These are phyloP conservation scores for Agrochola lota DNA, from an alignment of 2,888 invertebrate species.

Conservation along the genomic window DNA sequence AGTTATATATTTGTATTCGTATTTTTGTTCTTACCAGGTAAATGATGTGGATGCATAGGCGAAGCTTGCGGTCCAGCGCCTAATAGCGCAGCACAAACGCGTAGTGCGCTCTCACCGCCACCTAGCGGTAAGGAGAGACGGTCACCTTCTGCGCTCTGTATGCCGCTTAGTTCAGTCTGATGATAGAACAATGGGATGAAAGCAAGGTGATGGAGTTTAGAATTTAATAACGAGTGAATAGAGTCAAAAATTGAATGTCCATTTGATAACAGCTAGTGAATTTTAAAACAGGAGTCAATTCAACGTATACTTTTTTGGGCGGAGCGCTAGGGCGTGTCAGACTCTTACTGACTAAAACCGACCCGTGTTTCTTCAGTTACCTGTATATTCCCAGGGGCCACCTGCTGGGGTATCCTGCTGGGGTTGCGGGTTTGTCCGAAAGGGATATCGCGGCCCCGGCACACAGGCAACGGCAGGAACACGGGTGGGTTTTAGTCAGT, in stretches of 20 bases:
- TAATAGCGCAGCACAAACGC: slow-evolving; percentile 85
- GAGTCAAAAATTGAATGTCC: not conserved
- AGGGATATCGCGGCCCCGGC: too few relatives aligned
- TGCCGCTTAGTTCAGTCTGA: slow-evolving; percentile 83
- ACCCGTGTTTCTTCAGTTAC: too few relatives aligned
- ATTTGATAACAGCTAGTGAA: not conserved
- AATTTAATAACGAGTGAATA: too few relatives aligned
- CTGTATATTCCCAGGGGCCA: too few relatives aligned
- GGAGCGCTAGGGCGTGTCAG: too few relatives aligned
- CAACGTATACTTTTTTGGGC: not conserved
- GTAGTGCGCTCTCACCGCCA: slow-evolving; percentile 85
- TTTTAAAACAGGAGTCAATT: not conserved
- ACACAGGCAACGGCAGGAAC: too few relatives aligned
- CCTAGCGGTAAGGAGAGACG: slow-evolving; percentile 82
- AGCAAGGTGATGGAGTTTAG: too few relatives aligned
- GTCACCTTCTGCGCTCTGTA: slow-evolving; percentile 83
- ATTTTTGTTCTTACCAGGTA: slow-evolving; percentile 76
- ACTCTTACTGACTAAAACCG: too few relatives aligned
- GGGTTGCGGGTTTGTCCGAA: too few relatives aligned
- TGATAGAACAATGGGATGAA: not conserved
- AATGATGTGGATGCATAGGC: slow-evolving; percentile 85
- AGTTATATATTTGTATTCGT: too few relatives aligned
- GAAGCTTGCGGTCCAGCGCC: slow-evolving; percentile 86
- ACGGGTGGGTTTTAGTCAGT: too few relatives aligned
- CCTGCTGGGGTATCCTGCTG: too few relatives aligned